Base-by-base conservation (phyloP, 1,140 invertebrate species). In the Coptotermes formosanus region DNA sequence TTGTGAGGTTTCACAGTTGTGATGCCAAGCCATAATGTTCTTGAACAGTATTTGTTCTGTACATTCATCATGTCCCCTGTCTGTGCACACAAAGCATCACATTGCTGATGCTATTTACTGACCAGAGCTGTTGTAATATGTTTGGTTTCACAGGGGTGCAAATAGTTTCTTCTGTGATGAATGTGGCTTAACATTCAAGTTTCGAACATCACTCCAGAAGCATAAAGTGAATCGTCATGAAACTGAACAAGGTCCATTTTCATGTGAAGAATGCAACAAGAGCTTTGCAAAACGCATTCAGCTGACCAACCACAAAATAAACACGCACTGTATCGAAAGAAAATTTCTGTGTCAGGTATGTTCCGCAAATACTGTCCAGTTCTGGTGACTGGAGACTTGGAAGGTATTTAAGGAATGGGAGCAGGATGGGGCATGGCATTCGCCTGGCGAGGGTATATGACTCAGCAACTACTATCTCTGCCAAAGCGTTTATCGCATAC, bases 321-420 rank as follows among this genome's bases (percentile, higher is more conserved):
- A 88, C 30, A 88, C 88, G 75, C 89, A 89, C 45, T 86, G 88
- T 11, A 64, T 89, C 16, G 88, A 88, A 85, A 88, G 88, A 59
- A 89, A 88, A 85, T 89, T 88, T 86, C 82, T 89, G 1, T 89
- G 89, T 86, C 88, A 89, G 88, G 89, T 89, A 86, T 32, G 21
- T 32, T 82, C n/a, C 21, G 14, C 19, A 55, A 21, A 16, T 55
- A 55, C 19, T 38, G 38, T 38, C 4, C 38, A 38, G 38, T 38
- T 38, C 38, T 38, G 38, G 38, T 38, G 4, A 38, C 38, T 38
- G 4, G 38, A 38, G 38, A 38, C 2, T 38, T 38, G 38, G 38
- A 38, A 38, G 38, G 38, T 38, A 38, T 38, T 38, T 38, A 38
- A 38, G 38, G 2, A 38, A 38, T 38, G 38, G 2, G 38, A 4